Conservation (phyloP, 2,113 vertebrate species). For the Macroglossus sobrinus region DNA sequence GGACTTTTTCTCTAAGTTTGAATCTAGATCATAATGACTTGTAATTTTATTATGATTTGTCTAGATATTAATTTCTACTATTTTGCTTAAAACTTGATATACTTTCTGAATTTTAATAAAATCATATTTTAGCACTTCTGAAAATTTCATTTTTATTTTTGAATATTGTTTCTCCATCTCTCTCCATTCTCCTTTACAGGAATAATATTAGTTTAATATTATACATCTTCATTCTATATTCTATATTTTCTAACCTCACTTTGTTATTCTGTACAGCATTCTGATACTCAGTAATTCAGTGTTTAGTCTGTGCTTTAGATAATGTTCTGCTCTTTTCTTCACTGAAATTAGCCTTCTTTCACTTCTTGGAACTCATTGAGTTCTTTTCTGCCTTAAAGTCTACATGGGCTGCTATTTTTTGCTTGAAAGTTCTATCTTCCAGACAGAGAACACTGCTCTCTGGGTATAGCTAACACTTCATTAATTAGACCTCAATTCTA, state of each 20-base stretch:
- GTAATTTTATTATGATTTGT: neutral
- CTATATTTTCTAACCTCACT: neutral
- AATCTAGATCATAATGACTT: neutral
- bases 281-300: neutral
- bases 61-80: neutral
- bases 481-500: neutral
- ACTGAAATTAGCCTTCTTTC: neutral
- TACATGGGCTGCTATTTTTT: neutral
- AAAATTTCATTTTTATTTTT: neutral
- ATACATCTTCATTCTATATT: neutral
- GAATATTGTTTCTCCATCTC: neutral
- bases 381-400: neutral
- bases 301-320: neutral
- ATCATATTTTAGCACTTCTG: neutral
- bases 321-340: neutral
- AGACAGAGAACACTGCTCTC: neutral
- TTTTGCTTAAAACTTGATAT: neutral
- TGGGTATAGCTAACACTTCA: neutral
- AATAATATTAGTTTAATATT: neutral
- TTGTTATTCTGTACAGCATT: neutral
- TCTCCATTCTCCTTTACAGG: neutral
- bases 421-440: neutral
- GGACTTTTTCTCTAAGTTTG: neutral
- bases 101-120: neutral
- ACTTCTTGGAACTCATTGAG: neutral